These are phyloP conservation scores for Stenchaetothrips biformis DNA, from an alignment of 2,888 invertebrate species.

Conservation along the genomic window DNA sequence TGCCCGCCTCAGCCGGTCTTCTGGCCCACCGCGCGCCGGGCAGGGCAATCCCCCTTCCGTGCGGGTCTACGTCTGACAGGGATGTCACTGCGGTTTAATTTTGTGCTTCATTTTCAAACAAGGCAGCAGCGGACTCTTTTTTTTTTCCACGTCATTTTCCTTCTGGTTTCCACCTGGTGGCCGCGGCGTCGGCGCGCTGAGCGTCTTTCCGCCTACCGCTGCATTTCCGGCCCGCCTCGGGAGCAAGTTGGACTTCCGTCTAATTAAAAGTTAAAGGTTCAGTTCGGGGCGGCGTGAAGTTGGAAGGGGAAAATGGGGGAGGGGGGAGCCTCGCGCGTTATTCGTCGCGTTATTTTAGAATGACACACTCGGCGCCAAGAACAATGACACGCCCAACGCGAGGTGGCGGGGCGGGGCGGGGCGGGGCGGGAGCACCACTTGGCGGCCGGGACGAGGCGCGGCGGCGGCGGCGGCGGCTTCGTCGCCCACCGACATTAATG, in stretches of 20 bases:
- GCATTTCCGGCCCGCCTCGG: background rate
- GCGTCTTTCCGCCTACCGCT: background rate
- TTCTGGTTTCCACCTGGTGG: background rate
- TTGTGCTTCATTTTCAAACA: background rate
- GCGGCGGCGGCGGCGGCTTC: too few species aligned
- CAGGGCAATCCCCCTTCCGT: too few species aligned
- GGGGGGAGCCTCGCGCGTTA: background rate
- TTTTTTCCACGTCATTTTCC: background rate
- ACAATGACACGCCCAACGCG: background rate
- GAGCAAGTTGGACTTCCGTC: background rate
- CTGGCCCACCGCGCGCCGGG: too few species aligned
- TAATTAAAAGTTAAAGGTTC: background rate
- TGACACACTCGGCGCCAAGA: background rate
- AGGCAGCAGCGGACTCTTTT: background rate
- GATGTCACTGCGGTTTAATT: background rate
- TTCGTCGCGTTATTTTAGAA: background rate
- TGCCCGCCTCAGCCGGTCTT: too few species aligned
- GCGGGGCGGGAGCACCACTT: background rate
- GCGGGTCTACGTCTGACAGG: too few species aligned
- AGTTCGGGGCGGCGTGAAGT: background rate
- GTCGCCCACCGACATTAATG: too few species aligned
- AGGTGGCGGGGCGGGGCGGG: background rate
- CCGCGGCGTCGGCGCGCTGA: background rate
- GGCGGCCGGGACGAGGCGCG: too few species aligned
- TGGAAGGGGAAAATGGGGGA: too few species aligned